These are phyloP conservation scores for Apis cerana DNA, from an alignment of 1,140 invertebrate genomes.

Conservation along the genomic window DNA sequence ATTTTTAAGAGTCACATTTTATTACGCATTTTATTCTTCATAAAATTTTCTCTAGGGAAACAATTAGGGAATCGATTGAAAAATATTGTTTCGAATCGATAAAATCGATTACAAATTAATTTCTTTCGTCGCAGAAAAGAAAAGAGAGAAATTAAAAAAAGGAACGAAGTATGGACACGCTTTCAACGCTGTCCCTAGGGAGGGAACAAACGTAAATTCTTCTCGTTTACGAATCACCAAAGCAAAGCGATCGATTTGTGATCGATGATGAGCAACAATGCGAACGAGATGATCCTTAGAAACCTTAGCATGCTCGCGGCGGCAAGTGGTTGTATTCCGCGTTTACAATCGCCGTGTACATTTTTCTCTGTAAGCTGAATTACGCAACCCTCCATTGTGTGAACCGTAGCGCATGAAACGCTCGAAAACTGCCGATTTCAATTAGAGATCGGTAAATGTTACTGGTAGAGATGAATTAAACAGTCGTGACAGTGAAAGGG, in stretches of 20 bases:
- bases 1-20: no score
- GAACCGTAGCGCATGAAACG: not conserved
- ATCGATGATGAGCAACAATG: not conserved
- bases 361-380: not conserved
- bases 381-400: slow-evolving; percentile 32
- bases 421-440: slow-evolving; percentile 45
- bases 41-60: no score
- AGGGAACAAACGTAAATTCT: no score
- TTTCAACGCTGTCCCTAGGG: no score
- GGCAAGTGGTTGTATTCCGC: not conserved
- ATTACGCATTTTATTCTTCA: no score
- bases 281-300: not conserved
- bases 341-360: not conserved
- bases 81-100: no score
- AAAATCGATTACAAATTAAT: no score
- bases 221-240: not conserved
- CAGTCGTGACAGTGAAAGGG: slow-evolving; percentile 40
- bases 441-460: slow-evolving; percentile 50
- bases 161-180: no score
- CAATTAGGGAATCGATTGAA: no score
- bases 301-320: not conserved
- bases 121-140: no score
- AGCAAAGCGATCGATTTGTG: not conserved
- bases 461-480: slow-evolving; percentile 45
- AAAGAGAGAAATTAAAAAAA: no score